Conservation (phyloP, 2,113 vertebrate species). For the Phyllostomus discolor region DNA sequence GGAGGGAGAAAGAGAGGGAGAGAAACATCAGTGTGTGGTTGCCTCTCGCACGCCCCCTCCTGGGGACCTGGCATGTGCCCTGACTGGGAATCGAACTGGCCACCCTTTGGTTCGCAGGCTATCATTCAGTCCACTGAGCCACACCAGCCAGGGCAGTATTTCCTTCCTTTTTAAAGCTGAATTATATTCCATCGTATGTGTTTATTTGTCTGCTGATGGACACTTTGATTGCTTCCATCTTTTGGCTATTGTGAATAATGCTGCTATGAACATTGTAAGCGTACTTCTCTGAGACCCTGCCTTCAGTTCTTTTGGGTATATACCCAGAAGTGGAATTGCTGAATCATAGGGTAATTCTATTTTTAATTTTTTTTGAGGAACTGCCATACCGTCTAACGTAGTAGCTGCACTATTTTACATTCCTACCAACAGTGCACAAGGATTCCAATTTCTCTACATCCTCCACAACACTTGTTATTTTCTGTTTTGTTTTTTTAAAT, state of each 20-base stretch:
- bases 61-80: too few species aligned
- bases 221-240: background rate
- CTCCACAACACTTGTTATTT: background rate
- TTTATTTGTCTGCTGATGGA: background rate
- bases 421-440: background rate
- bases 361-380: constrained; percentile 38
- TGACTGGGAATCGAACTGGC: too few species aligned
- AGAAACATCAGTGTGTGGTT: too few species aligned
- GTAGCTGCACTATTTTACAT: background rate
- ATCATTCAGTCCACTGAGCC: too few species aligned
- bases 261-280: background rate
- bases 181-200: background rate
- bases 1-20: too few species aligned
- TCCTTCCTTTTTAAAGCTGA: background rate
- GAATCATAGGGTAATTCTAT: constrained; percentile 15
- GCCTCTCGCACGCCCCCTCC: too few species aligned
- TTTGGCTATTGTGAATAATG: background rate
- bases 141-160: background rate
- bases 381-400: background rate
- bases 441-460: background rate
- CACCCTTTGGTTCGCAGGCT: too few species aligned
- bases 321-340: constrained; percentile 21
- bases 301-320: constrained; percentile 13
- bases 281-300: background rate
- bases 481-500: background rate